Evolutionary conservation across 2,797 vertebrate species (phyloP).

Genomic region (Merluccius polli): DNA sequence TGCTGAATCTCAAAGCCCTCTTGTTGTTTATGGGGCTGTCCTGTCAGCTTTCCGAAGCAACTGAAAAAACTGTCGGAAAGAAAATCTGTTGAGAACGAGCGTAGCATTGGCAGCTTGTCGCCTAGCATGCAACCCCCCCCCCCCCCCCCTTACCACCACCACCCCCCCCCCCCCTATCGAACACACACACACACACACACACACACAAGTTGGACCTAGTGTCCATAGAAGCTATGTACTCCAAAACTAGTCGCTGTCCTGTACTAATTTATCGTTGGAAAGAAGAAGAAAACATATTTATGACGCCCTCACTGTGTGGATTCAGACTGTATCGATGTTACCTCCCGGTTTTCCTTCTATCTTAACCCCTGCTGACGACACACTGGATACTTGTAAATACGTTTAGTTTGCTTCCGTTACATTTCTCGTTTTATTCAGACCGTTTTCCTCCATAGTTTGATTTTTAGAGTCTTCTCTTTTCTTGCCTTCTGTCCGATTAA

Average conservation of each 20-base stretch:
- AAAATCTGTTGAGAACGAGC: slow-evolving; percentile 67
- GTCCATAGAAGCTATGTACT: slow-evolving; percentile 20
- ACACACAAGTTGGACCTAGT: background rate
- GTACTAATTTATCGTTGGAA: slow-evolving; percentile 56
- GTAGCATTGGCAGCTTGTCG: slow-evolving; percentile 61
- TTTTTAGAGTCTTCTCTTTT: slow-evolving; percentile 75
- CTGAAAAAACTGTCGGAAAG: slow-evolving; percentile 53
- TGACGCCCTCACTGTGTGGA: slow-evolving; percentile 67
- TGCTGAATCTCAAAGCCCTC: slow-evolving; percentile 54
- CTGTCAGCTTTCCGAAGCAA: slow-evolving; percentile 21
- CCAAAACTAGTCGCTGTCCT: slow-evolving; percentile 57
- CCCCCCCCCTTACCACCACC: too few species aligned
- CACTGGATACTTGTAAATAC: slow-evolving; percentile 83
- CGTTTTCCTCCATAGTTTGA: slow-evolving; percentile 68
- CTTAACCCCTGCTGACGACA: slow-evolving; percentile 70
- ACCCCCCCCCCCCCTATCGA: too few species aligned
- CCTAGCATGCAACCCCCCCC: slow-evolving; percentile 25
- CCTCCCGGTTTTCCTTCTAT: slow-evolving; percentile 52
- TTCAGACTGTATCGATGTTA: slow-evolving; percentile 51
- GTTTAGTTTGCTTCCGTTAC: slow-evolving; percentile 69
- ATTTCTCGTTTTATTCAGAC: slow-evolving; percentile 50
- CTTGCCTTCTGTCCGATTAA: slow-evolving; percentile 78
- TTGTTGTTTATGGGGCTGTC: slow-evolving; percentile 3
- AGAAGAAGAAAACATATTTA: slow-evolving; percentile 35
- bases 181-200: slow-evolving; percentile 2